Conservation (phyloP, 1,140 invertebrate genomes). For the Trichoplusia ni region DNA sequence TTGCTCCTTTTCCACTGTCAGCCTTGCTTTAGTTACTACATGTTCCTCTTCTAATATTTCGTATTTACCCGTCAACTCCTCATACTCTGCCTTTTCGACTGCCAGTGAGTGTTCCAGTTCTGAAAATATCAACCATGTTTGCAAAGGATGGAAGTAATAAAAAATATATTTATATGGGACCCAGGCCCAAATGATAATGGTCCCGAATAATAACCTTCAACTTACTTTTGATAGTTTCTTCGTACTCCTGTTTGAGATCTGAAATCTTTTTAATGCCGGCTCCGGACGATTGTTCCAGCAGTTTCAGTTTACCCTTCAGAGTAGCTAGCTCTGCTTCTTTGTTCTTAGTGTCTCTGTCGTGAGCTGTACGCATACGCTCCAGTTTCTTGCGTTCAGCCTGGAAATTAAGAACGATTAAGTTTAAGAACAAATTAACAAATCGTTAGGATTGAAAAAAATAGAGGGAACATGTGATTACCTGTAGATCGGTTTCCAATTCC, state of each 20-base stretch:
- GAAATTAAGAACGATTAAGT: constrained; percentile 5
- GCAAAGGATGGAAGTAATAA: constrained; percentile 24
- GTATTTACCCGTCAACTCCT: constrained; percentile 90
- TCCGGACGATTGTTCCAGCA: constrained; percentile 83
- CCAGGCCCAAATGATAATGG: too few relatives aligned
- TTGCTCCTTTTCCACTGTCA: constrained; percentile 89
- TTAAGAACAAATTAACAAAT: too few relatives aligned
- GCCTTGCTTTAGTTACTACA: constrained; percentile 88
- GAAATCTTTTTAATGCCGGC: constrained; percentile 84
- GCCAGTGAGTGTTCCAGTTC: constrained; percentile 86
- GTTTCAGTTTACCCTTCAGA: constrained; percentile 85
- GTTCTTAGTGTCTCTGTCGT: constrained; percentile 84
- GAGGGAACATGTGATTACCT: too few relatives aligned
- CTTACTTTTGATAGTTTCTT: constrained; percentile 85
- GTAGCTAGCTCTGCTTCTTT: constrained; percentile 85
- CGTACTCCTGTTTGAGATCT: constrained; percentile 85
- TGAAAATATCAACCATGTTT: constrained; percentile 64
- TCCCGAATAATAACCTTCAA: constrained; percentile 50
- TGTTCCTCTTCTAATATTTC: constrained; percentile 92
- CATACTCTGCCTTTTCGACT: constrained; percentile 87
- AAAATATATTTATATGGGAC: too few relatives aligned
- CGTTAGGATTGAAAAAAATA: too few relatives aligned
- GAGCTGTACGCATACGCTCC: constrained; percentile 83
- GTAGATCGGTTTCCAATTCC: constrained; percentile 84
- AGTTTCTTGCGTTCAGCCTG: constrained; percentile 85